Conservation (phyloP, 2,888 invertebrate species). For the Meganola albula region DNA sequence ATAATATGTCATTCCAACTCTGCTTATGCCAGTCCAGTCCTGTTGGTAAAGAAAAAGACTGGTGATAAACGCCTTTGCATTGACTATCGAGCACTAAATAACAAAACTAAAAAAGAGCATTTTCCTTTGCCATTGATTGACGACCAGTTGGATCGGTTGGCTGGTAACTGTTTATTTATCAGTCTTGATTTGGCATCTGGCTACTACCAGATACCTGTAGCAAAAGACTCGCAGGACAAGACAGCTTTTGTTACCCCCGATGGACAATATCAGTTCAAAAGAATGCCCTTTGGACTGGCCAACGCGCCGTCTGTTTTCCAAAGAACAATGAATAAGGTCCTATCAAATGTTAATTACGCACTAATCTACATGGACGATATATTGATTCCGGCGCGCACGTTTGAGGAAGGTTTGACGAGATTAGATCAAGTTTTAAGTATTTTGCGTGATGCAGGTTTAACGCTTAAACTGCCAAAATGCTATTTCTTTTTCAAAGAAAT, state of each 20-base stretch:
- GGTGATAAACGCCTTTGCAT: slow-evolving; percentile 13
- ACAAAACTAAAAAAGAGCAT: slow-evolving; percentile 2
- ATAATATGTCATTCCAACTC: slow-evolving; percentile 11
- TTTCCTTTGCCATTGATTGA: too few relatives aligned
- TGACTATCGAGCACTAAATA: slow-evolving; percentile 15
- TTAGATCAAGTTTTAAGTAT: neutral
- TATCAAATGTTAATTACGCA: neutral
- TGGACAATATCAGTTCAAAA: too few relatives aligned
- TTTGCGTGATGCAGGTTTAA: neutral
- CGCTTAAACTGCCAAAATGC: neutral
- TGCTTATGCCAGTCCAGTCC: slow-evolving; percentile 17
- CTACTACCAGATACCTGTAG: too few relatives aligned
- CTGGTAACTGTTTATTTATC: neutral
- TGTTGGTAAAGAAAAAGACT: slow-evolving; percentile 13
- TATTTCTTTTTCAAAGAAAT: neutral
- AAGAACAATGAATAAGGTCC: neutral
- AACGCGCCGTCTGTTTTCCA: too few relatives aligned
- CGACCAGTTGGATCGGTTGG: neutral
- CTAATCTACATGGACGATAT: neutral
- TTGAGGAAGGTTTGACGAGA: neutral
- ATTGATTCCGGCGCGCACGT: neutral
- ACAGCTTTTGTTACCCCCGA: neutral
- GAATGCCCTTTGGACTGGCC: too few relatives aligned
- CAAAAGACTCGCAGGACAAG: neutral
- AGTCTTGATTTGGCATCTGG: too few relatives aligned